Evolutionary conservation across 2,797 vertebrate species (phyloP), one percentile per base, ranked within the genome.

Genomic region (Astyanax mexicanus): DNA sequence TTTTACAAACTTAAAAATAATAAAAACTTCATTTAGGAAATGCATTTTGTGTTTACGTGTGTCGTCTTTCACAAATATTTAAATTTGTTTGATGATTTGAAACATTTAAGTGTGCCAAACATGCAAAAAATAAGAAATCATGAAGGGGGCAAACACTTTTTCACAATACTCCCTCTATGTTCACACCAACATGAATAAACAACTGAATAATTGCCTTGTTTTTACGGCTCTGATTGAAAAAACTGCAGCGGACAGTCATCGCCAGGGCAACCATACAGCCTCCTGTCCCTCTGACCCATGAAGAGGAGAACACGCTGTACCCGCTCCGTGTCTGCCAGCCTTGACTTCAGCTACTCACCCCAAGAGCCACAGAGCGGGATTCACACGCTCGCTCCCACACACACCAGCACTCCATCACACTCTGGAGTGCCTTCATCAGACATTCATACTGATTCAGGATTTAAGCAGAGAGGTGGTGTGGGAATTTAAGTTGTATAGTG

Each of bases 201-300:
- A n/a, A 25, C 2, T 49, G 32, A 35, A n/a, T n/a, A n/a, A n/a
- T n/a, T n/a, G n/a, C n/a, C 15, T 27, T 12, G 3, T 4, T 23
- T 51, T 21, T 51, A 21, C 4, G 19, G 54, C 52, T 60, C 29
- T 13, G 49, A 21, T 54, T 54, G 12, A 32, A 27, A 35, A n/a
- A n/a, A n/a, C n/a, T n/a, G 55, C 10, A 21, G 47, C 32, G 47
- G 42, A 65, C 47, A 69, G 32, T 32, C 49, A 68, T 80, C 60
- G 65, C 70, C 69, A 52, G 17, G 42, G 54, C 69, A 83, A 80
- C 61, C 47, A 64, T 74, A 72, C 35, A 77, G 42, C 52, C 54
- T 74, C 47, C 23, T 4, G 4, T 49, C 44, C 23, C 13, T 19
- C 40, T 57, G 77, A 52, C 21, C 57, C 52, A 60, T 54, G 57